Conservation (phyloP, 2,888 invertebrate species). For the Cetonia aurata region DNA sequence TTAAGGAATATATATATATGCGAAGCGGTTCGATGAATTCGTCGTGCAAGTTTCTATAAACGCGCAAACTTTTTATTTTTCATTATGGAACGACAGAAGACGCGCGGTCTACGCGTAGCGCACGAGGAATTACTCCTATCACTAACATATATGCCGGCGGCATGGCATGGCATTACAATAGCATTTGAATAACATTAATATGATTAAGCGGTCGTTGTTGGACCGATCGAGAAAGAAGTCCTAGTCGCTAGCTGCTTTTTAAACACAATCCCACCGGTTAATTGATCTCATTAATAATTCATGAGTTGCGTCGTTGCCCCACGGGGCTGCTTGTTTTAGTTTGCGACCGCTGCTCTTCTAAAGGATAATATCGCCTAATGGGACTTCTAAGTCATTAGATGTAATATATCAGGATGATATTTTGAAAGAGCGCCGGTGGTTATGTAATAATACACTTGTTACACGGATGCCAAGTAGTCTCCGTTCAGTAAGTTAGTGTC, state of each 20-base stretch:
- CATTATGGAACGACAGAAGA: not conserved
- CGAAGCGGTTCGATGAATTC: too few species aligned
- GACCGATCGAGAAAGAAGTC: conserved; percentile 19
- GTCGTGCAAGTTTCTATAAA: too few species aligned
- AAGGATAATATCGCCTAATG: conserved; percentile 30
- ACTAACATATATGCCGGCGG: conserved; percentile 2
- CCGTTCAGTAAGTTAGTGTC: too few species aligned
- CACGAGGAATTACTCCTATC: not conserved
- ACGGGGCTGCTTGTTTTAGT: conserved; percentile 9
- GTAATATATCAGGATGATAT: conserved; percentile 16
- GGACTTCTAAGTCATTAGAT: conserved; percentile 6
- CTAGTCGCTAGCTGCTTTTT: conserved; percentile 15
- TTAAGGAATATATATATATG: too few species aligned
- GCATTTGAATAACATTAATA: conserved; percentile 27
- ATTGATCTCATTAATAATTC: conserved; percentile 34
- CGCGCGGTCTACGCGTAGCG: conserved; percentile 9
- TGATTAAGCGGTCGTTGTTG: conserved; percentile 32
- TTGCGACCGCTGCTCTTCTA: conserved; percentile 9
- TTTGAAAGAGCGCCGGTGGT: conserved; percentile 22
- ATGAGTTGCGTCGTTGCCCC: conserved; percentile 25
- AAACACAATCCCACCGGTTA: conserved; percentile 14
- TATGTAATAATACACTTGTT: conserved; percentile 17
- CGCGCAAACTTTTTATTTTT: not conserved
- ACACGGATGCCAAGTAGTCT: too few species aligned
- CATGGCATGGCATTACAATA: conserved; percentile 11